Conservation (phyloP, 92 coral and sea anemone species). For the Epizoanthus fatuus region DNA sequence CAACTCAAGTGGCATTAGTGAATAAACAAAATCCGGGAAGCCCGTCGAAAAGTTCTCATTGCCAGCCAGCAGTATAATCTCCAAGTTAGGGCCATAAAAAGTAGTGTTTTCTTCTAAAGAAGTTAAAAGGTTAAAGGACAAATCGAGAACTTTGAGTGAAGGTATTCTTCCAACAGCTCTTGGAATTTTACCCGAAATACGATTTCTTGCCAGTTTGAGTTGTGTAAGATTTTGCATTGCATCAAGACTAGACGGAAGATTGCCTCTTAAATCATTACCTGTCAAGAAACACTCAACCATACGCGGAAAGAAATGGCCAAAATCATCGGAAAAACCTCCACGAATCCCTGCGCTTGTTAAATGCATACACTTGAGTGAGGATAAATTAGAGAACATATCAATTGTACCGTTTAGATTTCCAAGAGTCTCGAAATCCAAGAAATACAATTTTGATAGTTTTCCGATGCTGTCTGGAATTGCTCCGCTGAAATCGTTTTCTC, state of each 20-base stretch:
- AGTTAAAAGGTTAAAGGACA: constrained; percentile 59
- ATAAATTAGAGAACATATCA: constrained; percentile 41
- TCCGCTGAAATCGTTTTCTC: constrained; percentile 66
- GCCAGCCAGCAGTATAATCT: constrained; percentile 57
- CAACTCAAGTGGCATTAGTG: background rate
- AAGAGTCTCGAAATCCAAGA: constrained; percentile 63
- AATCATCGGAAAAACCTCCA: constrained; percentile 61
- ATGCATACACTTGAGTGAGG: constrained; percentile 42
- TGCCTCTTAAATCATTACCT: constrained; percentile 69
- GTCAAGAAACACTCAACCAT: constrained; percentile 16
- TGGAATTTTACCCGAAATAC: constrained; percentile 71
- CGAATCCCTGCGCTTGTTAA: constrained; percentile 66
- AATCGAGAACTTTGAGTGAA: constrained; percentile 60
- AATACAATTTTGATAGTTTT: constrained; percentile 38
- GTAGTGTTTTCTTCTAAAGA: constrained; percentile 52
- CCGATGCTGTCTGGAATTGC: constrained; percentile 63
- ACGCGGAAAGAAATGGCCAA: constrained; percentile 61
- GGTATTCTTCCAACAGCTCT: constrained; percentile 47
- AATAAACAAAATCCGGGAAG: constrained; percentile 30
- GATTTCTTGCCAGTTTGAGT: constrained; percentile 64
- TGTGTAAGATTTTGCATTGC: constrained; percentile 48
- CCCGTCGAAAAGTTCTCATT: constrained; percentile 57
- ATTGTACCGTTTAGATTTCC: constrained; percentile 48
- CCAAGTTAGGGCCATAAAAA: constrained; percentile 42
- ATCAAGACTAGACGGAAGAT: constrained; percentile 16